Evolutionary conservation across 2,888 invertebrate species (phyloP), one percentile per base, ranked within the genome.

Genomic region (Lepeophtheirus nordmannii): DNA sequence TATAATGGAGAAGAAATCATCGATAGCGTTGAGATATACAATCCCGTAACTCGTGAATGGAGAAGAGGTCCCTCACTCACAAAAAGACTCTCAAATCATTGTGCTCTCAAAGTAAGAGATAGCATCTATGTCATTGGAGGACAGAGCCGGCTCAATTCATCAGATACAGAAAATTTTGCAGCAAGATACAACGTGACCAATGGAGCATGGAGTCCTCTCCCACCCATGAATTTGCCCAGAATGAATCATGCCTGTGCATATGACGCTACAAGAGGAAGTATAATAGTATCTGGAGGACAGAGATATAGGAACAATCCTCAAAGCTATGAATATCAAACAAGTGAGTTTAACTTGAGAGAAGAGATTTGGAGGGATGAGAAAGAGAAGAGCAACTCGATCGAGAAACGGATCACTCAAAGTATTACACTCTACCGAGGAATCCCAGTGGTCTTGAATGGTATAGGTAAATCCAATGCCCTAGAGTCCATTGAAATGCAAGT

Each of bases 31-130:
- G 23, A 61, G 38, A 61, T 61, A 1, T 37, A 30, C 14, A 61
- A 38, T 9, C 23, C 37, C 7, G 3, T n/a, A 22, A 12, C 11
- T 2, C 20, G 38, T 14, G 37, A n/a, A 11, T 61, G 61, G 61
- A 11, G 23, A n/a, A 1, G 9, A 61, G 61, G 61, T 3, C 37
- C 61, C 14, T 14, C 23, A 11, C 23, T 61, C 14, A 7, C 61
- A 7, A 61, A 22, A 12, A 2, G n/a, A 11, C 37, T 61, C n/a
- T 22, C 30, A n/a, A 37, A 38, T 11, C 61, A 61, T 38, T 61
- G 61, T 38, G 61, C 61, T n/a, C 23, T 61, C n/a, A 22, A 37
- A 22, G 37, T 30, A 5, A 30, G 37, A 38, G 61, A 61, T 14
- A n/a, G 11, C 5, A 22, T 61, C 9, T 61, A 61, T 17, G 38